Base-by-base conservation (phyloP, 2,113 vertebrate species). In the Microtus montanus region DNA sequence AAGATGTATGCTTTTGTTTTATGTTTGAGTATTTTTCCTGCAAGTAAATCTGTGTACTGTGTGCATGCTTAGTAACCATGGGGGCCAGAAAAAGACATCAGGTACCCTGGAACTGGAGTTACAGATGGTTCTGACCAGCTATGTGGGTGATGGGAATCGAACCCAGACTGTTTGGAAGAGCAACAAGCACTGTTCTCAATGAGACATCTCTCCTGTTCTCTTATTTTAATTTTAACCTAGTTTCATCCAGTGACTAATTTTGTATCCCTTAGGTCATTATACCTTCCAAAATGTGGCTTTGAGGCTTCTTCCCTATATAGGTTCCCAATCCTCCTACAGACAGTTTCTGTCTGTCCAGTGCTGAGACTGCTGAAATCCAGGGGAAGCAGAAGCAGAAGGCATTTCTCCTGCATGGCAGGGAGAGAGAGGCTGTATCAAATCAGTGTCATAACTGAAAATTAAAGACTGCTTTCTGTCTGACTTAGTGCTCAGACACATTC, bases 361-460 rank as follows among this genome's bases (percentile, higher is more conserved):
- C 73, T 78, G 6, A 47, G 49, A 10, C 83, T 80, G 52, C 77
- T 61, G 1, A 70, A 89, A 61, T 58, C 61, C 3, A 0, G 77
- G n/a, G 19, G 47, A 77, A 79, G 30, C 61, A 44, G 26, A 61
- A 83, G 70, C 80, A 87, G 58, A 74, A 93, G 44, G 41, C n/a
- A 80, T 15, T n/a, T 15, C 52, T 68, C 87, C 70, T 4, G 49
- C n/a, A 6, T 58, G 85, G 44, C 30, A 61, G 87, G 54, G 47
- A 93, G 68, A 80, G 24, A 91, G 38, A 95, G 79, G n/a, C 44
- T 2, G 3, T 49, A n/a, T 28, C 35, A 35, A 35, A 6, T 84
- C 54, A 91, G 61, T 64, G 28, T 93, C 68, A 80, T 35, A 74
- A 82, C 78, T 89, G 14, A 35, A 88, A 94, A 95, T 86, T 15